Evolutionary conservation across 2,888 invertebrate genomes (phyloP), one percentile per base, ranked within the genome.

Genomic region (Himalopsyche kuldschensis): DNA sequence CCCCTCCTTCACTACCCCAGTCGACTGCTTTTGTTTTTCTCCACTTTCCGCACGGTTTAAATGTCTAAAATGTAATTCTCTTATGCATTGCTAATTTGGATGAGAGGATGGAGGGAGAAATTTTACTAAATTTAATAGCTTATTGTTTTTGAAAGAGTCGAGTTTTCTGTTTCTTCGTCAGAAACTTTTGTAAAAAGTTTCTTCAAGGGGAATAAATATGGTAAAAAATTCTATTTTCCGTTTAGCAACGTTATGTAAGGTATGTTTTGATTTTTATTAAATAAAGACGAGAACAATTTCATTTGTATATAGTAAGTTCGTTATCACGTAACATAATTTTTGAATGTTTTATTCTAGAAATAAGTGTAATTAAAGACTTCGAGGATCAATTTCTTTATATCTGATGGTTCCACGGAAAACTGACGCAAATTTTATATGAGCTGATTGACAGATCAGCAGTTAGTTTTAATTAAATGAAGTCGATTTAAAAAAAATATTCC

Each of bases 21-120:
- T 20, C 69, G 27, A 20, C 41, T 41, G 69, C 78, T 84, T 78
- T 83, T 84, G 55, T 80, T 79, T 79, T 79, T 81, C 85, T 84
- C 82, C 82, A 75, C 78, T 80, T 83, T 84, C 84, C 84, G 69
- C 84, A 15, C 85, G 78, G 80, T 86, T 84, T 85, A 85, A 85
- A 85, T 85, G 86, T 84, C 86, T 84, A 80, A 85, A 85, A 81
- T 86, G 85, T 86, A 86, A 86, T 86, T 85, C 86, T 85, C 84
- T 85, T 84, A 86, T 86, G 86, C 86, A 85, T 86, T 86, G 85
- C 86, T 86, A 86, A 86, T 86, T 86, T 81, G n/a, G n/a, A n/a
- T n/a, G n/a, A 75, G 80, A 82, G 84, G 78, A 86, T 82, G 63
- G 77, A 31, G 77, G 83, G 77, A 75, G 82, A 75, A 85, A 85